These are phyloP conservation scores for Theretra japonica DNA, from an alignment of 2,888 invertebrate species.

Conservation along the genomic window DNA sequence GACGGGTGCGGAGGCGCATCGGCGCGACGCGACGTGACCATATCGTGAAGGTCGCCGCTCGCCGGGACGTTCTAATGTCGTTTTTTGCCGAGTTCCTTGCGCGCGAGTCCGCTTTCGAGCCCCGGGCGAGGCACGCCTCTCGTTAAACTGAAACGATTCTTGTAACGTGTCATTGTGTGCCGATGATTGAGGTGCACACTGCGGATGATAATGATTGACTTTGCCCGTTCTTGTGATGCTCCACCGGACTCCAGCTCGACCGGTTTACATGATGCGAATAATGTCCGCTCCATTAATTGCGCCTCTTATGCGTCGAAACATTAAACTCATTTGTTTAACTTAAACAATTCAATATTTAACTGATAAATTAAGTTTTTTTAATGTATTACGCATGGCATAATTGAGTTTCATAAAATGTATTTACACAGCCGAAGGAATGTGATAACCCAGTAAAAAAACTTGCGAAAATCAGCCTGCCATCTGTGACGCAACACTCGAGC, in stretches of 20 bases:
- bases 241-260: constrained; percentile 6
- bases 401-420: background rate
- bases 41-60: constrained; percentile 70
- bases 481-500: constrained; percentile 2
- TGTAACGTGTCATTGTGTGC: constrained; percentile 36
- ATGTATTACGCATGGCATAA: background rate
- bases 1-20: constrained; percentile 58
- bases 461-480: background rate
- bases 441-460: constrained; percentile 2
- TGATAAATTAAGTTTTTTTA: background rate
- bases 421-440: background rate
- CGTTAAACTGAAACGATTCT: constrained; percentile 38
- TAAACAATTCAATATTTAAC: background rate
- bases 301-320: background rate
- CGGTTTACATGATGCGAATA: constrained; percentile 19
- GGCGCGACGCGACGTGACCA: constrained; percentile 45
- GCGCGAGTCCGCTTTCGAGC: constrained; percentile 40
- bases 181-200: constrained; percentile 9
- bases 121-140: constrained; percentile 43
- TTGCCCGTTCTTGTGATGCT: constrained; percentile 13
- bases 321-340: background rate
- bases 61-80: constrained; percentile 65
- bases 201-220: constrained; percentile 17
- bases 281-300: constrained; percentile 2
- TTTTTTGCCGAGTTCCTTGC: constrained; percentile 54